Evolutionary conservation across 2,797 vertebrate genomes (phyloP), one percentile per base, ranked within the genome.

Genomic region (Sebastes cheni): DNA sequence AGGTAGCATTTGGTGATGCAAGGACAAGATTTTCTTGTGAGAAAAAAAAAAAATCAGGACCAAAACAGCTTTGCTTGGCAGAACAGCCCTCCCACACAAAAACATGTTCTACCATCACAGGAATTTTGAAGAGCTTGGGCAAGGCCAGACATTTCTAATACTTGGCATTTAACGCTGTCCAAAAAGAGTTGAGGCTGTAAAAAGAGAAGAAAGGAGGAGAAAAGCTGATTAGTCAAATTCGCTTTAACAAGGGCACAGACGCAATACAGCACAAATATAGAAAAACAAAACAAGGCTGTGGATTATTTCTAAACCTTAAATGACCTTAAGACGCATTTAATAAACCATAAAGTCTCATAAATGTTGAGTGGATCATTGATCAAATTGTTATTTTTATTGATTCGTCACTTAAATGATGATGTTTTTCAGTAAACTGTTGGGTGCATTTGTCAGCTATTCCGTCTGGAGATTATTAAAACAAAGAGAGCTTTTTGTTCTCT

Each of bases 11-110:
- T 91, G 86, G 88, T 92, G 81, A 80, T 82, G 86, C 83, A 79
- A 86, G 84, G 87, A 92, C 93, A 93, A 91, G 89, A 90, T 93
- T 90, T 93, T 89, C 87, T 89, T 89, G 84, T 84, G 84, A 86
- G 79, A 68, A 82, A 82, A 73, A 88, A 77, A 82, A 71, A 86
- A 81, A 91, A 90, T 89, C 84, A 85, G 92, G 94, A 95, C 93
- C 88, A 93, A 95, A 95, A 94, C 95, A 95, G 94, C 93, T 95
- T 94, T 94, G 93, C 94, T 94, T 93, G 91, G 93, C 94, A 94
- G 93, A 93, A 93, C 93, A 94, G 89, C 79, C 94, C 95, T 90
- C 95, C 96, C 94, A 96, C 96, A 94, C 94, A 93, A 90, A 96
- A 95, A 95, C 95, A 95, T 96, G 95, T 96, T 95, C 93, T 84